A percentile compares a stretch with the other conserved stretches of the same genome.
Evolutionary conservation across 1,140 invertebrate genomes (phyloP).

Genomic region (Anoplolepis gracilipes): DNA sequence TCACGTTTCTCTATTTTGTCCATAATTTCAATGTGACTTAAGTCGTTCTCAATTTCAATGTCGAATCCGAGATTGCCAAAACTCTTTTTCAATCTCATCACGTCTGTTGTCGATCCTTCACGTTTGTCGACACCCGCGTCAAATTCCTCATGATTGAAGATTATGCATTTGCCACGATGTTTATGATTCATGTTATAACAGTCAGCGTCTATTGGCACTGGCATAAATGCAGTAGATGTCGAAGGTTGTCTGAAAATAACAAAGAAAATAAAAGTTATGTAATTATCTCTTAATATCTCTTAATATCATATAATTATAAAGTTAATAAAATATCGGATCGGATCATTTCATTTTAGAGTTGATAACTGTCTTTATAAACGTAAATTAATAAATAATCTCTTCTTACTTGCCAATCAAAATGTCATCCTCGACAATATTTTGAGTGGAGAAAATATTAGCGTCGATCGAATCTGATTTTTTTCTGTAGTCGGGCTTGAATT

Average conservation of each 20-base stretch:
- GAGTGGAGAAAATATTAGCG: not conserved
- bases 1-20: conserved; percentile 77
- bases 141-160: conserved; percentile 91
- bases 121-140: conserved; percentile 74
- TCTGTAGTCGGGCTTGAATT: not conserved
- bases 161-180: conserved; percentile 89
- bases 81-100: conserved; percentile 72
- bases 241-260: not conserved
- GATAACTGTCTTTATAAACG: not conserved
- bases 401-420: not conserved
- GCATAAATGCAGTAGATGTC: conserved; percentile 63
- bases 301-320: not conserved
- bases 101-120: conserved; percentile 77
- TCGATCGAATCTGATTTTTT: not conserved
- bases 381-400: not conserved
- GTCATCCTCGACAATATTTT: not conserved
- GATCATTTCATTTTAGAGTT: not conserved
- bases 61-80: conserved; percentile 79
- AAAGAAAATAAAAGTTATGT: not conserved
- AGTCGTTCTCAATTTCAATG: conserved; percentile 73
- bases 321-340: not conserved
- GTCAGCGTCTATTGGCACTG: conserved; percentile 79
- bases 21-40: conserved; percentile 72
- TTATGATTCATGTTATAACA: conserved; percentile 90
- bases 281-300: too few species aligned